Conservation (phyloP, 2,113 vertebrate species). For the Rhinoptilus africanus region DNA sequence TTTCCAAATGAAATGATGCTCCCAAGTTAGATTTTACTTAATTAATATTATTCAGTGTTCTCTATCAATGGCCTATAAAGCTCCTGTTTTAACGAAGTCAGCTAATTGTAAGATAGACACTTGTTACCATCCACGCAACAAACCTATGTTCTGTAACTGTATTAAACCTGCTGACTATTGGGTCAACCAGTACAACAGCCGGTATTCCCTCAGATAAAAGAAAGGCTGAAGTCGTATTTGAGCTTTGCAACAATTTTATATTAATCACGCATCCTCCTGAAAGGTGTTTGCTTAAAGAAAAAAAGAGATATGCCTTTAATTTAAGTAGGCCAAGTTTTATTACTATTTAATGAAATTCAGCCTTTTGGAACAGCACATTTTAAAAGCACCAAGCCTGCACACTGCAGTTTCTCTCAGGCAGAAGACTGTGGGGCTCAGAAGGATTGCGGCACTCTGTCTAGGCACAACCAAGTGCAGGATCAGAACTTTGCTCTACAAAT, state of each 20-base stretch:
- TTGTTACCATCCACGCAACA: not conserved
- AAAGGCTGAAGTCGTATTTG: accelerated
- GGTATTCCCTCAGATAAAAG: not conserved
- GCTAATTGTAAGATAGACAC: not conserved
- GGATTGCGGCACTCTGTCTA: not conserved
- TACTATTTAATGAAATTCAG: constrained; percentile 42
- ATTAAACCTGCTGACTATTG: not conserved
- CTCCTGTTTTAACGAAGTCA: not conserved
- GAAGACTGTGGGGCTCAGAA: not conserved
- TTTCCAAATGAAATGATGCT: not conserved
- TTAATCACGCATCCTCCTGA: not conserved
- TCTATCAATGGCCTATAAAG: not conserved
- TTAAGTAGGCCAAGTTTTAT: constrained; percentile 47
- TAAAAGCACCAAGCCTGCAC: not conserved
- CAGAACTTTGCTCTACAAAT: not conserved
- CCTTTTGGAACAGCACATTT: constrained; percentile 5
- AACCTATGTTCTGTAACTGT: not conserved
- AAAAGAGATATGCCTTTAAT: not conserved
- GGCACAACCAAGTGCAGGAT: not conserved
- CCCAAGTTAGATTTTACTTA: not conserved
- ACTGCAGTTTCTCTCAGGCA: not conserved
- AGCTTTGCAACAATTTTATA: not conserved
- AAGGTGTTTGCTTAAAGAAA: not conserved
- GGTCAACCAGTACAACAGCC: not conserved
- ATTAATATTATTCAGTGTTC: not conserved